Base-by-base conservation (phyloP, 2,888 invertebrate genomes). In the Macroteleia sp. region DNA sequence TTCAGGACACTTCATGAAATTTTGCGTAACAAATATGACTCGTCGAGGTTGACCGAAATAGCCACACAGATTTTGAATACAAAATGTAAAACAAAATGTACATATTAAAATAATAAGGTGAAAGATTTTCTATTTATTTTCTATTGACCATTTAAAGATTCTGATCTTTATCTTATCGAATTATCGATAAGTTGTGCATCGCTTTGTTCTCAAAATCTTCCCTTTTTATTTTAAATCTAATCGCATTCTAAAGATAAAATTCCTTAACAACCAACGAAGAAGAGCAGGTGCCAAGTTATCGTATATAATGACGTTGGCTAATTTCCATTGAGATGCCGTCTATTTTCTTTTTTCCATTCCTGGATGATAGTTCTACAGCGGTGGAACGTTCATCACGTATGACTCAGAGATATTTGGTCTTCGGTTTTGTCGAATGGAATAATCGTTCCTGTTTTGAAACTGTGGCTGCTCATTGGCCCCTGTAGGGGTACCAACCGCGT, bases 401-500 rank as follows among this genome's bases (percentile, higher is more conserved):
- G 87, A 86, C 85, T 87, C 83, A 82, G 84, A 86, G 83, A 67
- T 87, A 87, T 86, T 87, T 74, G 82, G 77, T 78, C 78, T 81
- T 70, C 22, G 66, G 56, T 70, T 81, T 56, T 41, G 64, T 76
- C 73, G 74, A 59, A 64, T 28, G 61, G 39, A 77, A 73, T 75
- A 82, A 83, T 84, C 83, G 82, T 82, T 82, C 80, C 83, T 83
- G 82, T 85, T 83, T 84, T 73, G 77, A 80, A 77, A 81, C 61
- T 64, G 79, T 78, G 79, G 83, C 80, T 84, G 85, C 85, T 86
- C 85, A 86, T 83, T 85, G 85, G 86, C 81, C 88, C 85, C 86
- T 85, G 82, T 83, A 83, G 86, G 85, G 87, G 86, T 87, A 87
- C 85, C 85, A 85, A 85, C 85, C 83, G 86, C 85, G 88, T 90